Evolutionary conservation across 1,140 invertebrate genomes (phyloP).

Genomic region (Lepidurus packardi): DNA sequence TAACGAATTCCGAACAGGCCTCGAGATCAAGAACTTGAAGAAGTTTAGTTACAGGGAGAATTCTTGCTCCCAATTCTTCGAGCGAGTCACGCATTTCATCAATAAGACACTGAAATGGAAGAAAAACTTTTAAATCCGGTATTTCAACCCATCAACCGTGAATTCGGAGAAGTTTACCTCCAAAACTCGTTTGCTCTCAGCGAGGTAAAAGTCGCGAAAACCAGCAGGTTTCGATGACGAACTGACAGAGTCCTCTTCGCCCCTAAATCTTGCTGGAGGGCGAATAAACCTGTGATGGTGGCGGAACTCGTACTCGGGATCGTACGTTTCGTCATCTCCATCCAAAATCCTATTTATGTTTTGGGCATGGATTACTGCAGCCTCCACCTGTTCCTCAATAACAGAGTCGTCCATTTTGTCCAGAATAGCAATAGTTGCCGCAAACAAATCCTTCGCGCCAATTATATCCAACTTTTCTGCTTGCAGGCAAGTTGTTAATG

Average conservation of each 20-base stretch:
- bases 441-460: slow-evolving; percentile 3
- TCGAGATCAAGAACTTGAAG: background rate
- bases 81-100: background rate
- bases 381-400: background rate
- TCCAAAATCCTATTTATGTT: background rate
- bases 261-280: slow-evolving; percentile 2
- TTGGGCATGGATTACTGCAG: background rate
- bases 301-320: slow-evolving; percentile 12
- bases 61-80: background rate
- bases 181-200: background rate
- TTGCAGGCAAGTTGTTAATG: background rate
- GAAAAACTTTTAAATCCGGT: background rate
- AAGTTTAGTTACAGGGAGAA: background rate
- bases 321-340: background rate
- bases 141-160: background rate
- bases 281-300: background rate
- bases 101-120: slow-evolving; percentile 8
- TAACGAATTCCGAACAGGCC: background rate
- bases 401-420: background rate
- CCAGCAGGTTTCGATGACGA: background rate
- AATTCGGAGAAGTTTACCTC: slow-evolving; percentile 1
- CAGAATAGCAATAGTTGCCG: slow-evolving; percentile 18
- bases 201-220: background rate
- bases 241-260: background rate
- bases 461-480: slow-evolving; percentile 23